phyloP scores from a whole-genome alignment of 1,140 invertebrate genomes.

The Tetramorium alpestre region DNA sequence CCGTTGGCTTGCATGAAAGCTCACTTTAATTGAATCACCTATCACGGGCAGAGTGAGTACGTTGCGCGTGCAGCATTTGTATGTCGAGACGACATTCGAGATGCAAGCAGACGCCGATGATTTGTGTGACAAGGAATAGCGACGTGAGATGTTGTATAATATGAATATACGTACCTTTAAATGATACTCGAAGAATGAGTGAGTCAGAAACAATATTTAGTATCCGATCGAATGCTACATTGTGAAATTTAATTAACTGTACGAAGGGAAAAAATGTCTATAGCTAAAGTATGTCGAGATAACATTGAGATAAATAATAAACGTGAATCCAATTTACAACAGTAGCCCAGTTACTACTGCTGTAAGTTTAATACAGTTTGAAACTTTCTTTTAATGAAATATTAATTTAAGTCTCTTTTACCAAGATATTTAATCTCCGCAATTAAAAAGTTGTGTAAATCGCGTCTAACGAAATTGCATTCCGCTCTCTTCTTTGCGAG shows the following conservation, averaged over 20 bases:
- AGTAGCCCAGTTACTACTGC: neutral
- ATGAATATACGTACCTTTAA: conserved; percentile 3
- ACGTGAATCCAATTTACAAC: neutral
- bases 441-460: conserved; percentile 42
- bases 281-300: neutral
- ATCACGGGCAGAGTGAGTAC: conserved; percentile 35
- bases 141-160: neutral
- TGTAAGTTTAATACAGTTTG: neutral
- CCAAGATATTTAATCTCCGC: conserved; percentile 15
- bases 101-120: conserved; percentile 10
- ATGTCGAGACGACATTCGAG: conserved; percentile 24
- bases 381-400: conserved; percentile 32
- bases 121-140: conserved; percentile 35
- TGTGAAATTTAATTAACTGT: neutral
- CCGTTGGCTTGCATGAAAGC: conserved; percentile 37
- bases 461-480: neutral
- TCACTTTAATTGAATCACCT: conserved; percentile 69
- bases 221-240: neutral
- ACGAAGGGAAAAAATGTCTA: neutral
- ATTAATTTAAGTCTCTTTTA: conserved; percentile 7
- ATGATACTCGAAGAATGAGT: neutral
- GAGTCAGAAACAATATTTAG: conserved; percentile 10
- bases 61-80: conserved; percentile 31
- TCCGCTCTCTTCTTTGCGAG: neutral
- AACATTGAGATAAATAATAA: conserved; percentile 10